These are phyloP conservation scores for Fragum sueziense DNA, from an alignment of 2,888 invertebrate species.

Conservation along the genomic window DNA sequence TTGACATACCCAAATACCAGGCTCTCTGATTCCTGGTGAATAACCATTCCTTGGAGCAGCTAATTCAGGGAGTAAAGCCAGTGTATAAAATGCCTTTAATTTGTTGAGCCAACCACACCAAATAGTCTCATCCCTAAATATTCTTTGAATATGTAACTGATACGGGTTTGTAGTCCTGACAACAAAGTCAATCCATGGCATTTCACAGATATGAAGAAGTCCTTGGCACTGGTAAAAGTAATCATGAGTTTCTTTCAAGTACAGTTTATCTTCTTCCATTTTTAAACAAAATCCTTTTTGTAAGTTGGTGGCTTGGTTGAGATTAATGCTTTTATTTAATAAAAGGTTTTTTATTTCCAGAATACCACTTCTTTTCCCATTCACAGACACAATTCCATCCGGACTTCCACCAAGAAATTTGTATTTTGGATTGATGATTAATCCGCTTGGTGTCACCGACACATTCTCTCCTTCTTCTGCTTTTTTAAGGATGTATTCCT, in stretches of 20 bases:
- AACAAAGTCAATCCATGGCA: conserved; percentile 47
- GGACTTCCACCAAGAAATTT: conserved; percentile 40
- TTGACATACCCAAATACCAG: no score
- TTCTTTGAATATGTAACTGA: conserved; percentile 36
- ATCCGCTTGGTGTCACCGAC: background rate
- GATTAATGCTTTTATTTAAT: conserved; percentile 25
- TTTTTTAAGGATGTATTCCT: background rate
- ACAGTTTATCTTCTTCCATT: conserved; percentile 12
- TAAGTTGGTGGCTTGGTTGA: conserved; percentile 18
- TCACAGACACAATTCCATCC: background rate
- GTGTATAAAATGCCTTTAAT: conserved; percentile 27
- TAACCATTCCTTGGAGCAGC: no score
- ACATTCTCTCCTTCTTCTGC: background rate
- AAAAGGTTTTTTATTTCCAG: conserved; percentile 33
- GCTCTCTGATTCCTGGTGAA: no score
- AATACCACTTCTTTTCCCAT: background rate
- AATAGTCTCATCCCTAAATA: conserved; percentile 18
- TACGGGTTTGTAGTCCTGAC: conserved; percentile 35
- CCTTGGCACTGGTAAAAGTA: no score
- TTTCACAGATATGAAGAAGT: conserved; percentile 30
- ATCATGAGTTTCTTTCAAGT: conserved; percentile 35
- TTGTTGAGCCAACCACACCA: conserved; percentile 40
- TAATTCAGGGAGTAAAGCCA: conserved; percentile 27
- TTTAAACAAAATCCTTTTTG: conserved; percentile 36
- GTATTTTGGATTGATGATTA: background rate